phyloP scores from a whole-genome alignment of 2,797 vertebrate species.

The Sebastes hubbsi region DNA sequence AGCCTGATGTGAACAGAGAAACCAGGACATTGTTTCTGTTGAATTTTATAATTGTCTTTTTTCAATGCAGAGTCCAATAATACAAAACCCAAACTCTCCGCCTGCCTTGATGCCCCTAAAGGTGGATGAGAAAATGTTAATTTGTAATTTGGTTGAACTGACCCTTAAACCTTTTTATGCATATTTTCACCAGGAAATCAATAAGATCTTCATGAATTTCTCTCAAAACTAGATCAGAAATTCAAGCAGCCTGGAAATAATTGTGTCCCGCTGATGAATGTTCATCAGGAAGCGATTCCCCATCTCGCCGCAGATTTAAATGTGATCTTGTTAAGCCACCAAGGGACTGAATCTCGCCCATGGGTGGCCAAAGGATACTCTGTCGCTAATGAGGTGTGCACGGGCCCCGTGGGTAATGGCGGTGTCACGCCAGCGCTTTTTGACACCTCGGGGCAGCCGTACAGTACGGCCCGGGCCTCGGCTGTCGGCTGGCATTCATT shows the following conservation, averaged over 20 bases:
- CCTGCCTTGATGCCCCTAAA: background rate
- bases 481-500: slow-evolving; percentile 55
- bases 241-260: slow-evolving; percentile 63
- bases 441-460: slow-evolving; percentile 64
- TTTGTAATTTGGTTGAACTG: background rate
- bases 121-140: background rate
- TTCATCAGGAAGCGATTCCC: slow-evolving; percentile 53
- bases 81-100: background rate
- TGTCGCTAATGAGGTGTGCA: slow-evolving; percentile 79
- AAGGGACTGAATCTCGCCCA: slow-evolving; percentile 64
- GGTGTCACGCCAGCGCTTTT: slow-evolving; percentile 67
- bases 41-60: background rate
- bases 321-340: slow-evolving; percentile 74
- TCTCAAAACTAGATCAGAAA: slow-evolving; percentile 45
- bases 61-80: background rate
- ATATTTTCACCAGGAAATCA: slow-evolving; percentile 12
- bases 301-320: slow-evolving; percentile 63
- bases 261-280: slow-evolving; percentile 58
- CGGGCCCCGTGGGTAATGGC: slow-evolving; percentile 64
- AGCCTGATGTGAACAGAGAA: background rate
- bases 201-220: slow-evolving; percentile 13
- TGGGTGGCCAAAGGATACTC: slow-evolving; percentile 73
- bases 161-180: background rate
- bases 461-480: slow-evolving; percentile 44
- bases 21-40: background rate